phyloP scores from a whole-genome alignment of 2,113 vertebrate genomes.

The Oryzias woworae region DNA sequence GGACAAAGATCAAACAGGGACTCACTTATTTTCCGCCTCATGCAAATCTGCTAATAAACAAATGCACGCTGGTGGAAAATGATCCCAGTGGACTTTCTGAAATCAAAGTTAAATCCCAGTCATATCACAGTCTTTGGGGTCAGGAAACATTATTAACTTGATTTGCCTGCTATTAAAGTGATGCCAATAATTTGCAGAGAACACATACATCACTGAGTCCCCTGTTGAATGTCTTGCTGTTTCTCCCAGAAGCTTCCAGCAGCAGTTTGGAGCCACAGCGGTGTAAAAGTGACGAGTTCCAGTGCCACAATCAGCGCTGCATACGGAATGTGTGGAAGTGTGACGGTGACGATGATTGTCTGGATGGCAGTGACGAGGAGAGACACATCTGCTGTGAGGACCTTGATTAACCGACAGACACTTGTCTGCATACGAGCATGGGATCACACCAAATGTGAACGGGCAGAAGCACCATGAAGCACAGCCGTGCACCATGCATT shows the following conservation, averaged over 20 bases:
- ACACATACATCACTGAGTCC: conserved; percentile 21
- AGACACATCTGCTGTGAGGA: conserved; percentile 84
- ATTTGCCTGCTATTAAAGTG: conserved; percentile 38
- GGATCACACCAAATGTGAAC: neutral
- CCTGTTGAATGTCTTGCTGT: conserved; percentile 18
- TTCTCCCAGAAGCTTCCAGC: conserved; percentile 71
- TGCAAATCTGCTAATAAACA: conserved; percentile 45
- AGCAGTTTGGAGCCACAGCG: conserved; percentile 72
- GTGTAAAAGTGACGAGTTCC: conserved; percentile 89
- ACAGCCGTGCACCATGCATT: conserved; percentile 20
- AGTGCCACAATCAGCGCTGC: conserved; percentile 89
- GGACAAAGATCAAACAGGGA: conserved; percentile 40
- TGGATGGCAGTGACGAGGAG: conserved; percentile 93
- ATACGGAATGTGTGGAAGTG: conserved; percentile 90
- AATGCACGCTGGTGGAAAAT: conserved; percentile 34
- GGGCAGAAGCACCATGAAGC: neutral
- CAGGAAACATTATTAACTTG: conserved; percentile 43
- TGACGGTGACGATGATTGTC: conserved; percentile 94
- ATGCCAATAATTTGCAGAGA: conserved; percentile 34
- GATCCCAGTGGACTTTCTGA: conserved; percentile 22
- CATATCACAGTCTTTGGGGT: conserved; percentile 19
- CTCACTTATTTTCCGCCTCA: conserved; percentile 14
- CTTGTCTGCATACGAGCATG: conserved; percentile 6
- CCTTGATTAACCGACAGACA: conserved; percentile 9
- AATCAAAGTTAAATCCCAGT: conserved; percentile 39